These are phyloP conservation scores for Phylloscopus trochilus DNA, from an alignment of 2,113 vertebrate species.

Conservation along the genomic window DNA sequence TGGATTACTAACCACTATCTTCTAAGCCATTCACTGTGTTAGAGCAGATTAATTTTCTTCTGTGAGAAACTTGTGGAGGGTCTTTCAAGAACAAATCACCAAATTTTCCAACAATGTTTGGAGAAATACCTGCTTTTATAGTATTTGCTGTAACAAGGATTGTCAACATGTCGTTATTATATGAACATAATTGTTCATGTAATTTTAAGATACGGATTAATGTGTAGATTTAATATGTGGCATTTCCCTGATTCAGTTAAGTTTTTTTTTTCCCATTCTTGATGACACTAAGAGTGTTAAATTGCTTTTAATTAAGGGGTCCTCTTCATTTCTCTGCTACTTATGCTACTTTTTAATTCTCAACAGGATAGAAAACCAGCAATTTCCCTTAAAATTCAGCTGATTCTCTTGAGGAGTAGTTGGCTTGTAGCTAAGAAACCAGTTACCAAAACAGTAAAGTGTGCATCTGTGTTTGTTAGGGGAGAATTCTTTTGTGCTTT, in stretches of 20 bases:
- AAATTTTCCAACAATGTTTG: neutral
- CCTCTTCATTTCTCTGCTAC: neutral
- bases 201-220: neutral
- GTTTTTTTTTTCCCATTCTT: neutral
- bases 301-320: neutral
- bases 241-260: neutral
- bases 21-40: neutral
- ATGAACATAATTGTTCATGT: neutral
- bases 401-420: neutral
- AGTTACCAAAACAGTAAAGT: neutral
- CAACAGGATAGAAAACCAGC: neutral
- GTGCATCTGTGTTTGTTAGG: neutral
- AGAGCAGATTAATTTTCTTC: neutral
- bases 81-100: neutral
- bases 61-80: neutral
- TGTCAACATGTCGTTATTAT: neutral
- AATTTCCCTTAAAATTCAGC: neutral
- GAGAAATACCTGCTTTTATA: neutral
- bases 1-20: neutral
- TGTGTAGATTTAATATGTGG: neutral
- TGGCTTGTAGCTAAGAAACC: neutral
- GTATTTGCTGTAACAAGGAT: neutral
- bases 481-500: neutral
- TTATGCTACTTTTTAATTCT: neutral
- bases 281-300: neutral